These are phyloP conservation scores for Forbesichthys agassizii DNA, from an alignment of 2,113 vertebrate genomes.

Conservation along the genomic window DNA sequence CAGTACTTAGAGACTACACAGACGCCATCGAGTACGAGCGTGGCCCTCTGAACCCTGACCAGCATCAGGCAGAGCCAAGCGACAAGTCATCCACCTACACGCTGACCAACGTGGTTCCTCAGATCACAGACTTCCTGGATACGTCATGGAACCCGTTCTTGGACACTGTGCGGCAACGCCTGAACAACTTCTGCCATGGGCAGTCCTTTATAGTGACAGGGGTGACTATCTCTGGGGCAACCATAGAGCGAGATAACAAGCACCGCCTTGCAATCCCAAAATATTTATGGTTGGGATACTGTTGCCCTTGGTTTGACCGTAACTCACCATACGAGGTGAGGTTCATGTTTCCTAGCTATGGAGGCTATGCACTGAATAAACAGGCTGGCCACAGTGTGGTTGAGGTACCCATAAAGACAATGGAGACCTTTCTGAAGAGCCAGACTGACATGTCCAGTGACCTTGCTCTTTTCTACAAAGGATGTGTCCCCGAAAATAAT, in stretches of 20 bases:
- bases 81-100: slow-evolving; percentile 80
- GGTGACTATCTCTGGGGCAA: slow-evolving; percentile 52
- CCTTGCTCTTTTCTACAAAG: slow-evolving; percentile 62
- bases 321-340: slow-evolving; percentile 74
- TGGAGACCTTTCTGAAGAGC: slow-evolving; percentile 68
- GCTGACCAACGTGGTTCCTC: slow-evolving; percentile 81
- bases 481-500: slow-evolving; percentile 60
- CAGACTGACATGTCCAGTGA: slow-evolving; percentile 45
- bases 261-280: slow-evolving; percentile 65
- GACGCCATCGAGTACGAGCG: slow-evolving; percentile 70
- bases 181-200: slow-evolving; percentile 75
- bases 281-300: slow-evolving; percentile 73
- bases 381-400: slow-evolving; percentile 46
- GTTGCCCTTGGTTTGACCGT: slow-evolving; percentile 69
- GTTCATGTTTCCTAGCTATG: slow-evolving; percentile 74
- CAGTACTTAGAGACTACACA: slow-evolving; percentile 65
- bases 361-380: slow-evolving; percentile 66
- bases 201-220: slow-evolving; percentile 67
- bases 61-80: slow-evolving; percentile 69
- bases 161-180: slow-evolving; percentile 60
- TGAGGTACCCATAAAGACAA: slow-evolving; percentile 71
- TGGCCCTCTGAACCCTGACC: slow-evolving; percentile 74
- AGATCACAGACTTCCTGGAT: slow-evolving; percentile 62
- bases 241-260: slow-evolving; percentile 48
- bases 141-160: slow-evolving; percentile 64